These are phyloP conservation scores for Tachina grossa DNA, from an alignment of 2,888 invertebrate genomes.

Conservation along the genomic window DNA sequence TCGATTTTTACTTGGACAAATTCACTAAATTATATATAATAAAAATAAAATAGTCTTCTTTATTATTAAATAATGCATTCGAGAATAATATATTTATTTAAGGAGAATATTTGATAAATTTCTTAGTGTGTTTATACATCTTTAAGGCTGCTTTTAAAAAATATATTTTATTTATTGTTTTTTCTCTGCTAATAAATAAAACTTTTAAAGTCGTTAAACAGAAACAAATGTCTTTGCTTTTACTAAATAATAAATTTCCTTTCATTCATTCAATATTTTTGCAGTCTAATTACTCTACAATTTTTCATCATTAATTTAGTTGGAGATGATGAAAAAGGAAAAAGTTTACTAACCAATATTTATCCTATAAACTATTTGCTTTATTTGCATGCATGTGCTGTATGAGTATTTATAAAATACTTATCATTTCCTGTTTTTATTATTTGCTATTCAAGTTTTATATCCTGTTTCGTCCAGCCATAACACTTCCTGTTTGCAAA, in stretches of 20 bases:
- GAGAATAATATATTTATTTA: too few relatives aligned
- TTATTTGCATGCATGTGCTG: slow-evolving; percentile 32
- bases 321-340: not conserved
- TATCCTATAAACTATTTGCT: slow-evolving; percentile 41
- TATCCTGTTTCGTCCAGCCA: slow-evolving; percentile 39
- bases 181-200: too few relatives aligned
- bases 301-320: slow-evolving; percentile 36
- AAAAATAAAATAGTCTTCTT: too few relatives aligned
- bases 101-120: too few relatives aligned
- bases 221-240: not conserved
- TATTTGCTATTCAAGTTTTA: slow-evolving; percentile 13
- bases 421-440: slow-evolving; percentile 44
- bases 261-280: not conserved
- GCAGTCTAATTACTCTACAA: slow-evolving; percentile 36
- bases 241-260: not conserved
- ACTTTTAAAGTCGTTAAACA: not conserved
- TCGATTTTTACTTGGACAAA: too few relatives aligned
- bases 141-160: too few relatives aligned
- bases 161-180: too few relatives aligned
- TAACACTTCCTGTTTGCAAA: slow-evolving; percentile 41
- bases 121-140: too few relatives aligned
- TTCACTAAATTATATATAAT: too few relatives aligned
- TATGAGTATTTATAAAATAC: slow-evolving; percentile 55
- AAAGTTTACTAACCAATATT: slow-evolving; percentile 22
- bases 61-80: too few relatives aligned